A percentile compares a stretch with the other conserved stretches of the same genome.
Conservation (phyloP, 2,797 vertebrate species). For the Micrastur ruficollis region DNA sequence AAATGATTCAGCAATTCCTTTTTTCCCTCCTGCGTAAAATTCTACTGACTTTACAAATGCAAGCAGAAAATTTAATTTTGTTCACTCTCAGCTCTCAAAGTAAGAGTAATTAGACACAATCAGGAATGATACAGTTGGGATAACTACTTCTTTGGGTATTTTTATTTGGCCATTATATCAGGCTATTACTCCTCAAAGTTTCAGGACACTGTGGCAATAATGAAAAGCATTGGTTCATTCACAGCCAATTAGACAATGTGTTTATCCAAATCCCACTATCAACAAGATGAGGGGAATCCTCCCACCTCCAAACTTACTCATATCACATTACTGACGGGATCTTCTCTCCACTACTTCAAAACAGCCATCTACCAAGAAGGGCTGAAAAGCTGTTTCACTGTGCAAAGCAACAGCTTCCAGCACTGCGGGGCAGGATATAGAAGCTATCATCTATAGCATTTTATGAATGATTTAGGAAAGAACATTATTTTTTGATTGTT, state of each 20-base stretch:
- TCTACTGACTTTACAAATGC: background rate
- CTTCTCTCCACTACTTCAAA: background rate
- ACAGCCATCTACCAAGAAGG: background rate
- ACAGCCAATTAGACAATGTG: background rate
- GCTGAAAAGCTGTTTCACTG: background rate
- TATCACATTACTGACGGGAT: background rate
- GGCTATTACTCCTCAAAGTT: background rate
- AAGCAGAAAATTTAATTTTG: background rate
- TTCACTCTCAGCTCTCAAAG: background rate
- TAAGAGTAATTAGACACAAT: background rate
- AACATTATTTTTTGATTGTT: background rate
- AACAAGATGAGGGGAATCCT: background rate
- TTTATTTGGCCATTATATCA: background rate
- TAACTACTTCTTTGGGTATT: background rate
- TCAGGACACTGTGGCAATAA: background rate
- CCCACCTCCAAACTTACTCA: accelerated
- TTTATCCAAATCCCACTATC: background rate
- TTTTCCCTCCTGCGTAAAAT: background rate
- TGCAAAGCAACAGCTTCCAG: background rate
- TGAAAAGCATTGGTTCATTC: background rate
- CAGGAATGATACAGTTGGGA: background rate
- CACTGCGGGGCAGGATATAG: background rate
- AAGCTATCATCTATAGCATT: background rate
- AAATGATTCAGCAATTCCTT: background rate
- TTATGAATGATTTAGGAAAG: background rate